Evolutionary conservation across 2,888 invertebrate species (phyloP).

Genomic region (Volucella bombylans): DNA sequence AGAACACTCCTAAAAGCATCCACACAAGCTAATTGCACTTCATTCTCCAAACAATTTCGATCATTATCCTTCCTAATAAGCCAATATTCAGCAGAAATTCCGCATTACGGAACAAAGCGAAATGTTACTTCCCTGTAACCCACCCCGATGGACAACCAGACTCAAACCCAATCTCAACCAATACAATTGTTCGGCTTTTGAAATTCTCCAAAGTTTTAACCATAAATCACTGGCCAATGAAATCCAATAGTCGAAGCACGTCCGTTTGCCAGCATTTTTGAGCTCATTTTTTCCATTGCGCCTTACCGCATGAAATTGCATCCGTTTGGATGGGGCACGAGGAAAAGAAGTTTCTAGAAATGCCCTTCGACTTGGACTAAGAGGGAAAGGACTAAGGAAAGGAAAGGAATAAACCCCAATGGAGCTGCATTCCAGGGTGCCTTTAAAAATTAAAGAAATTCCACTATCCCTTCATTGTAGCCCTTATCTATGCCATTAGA

Average conservation of each 20-base stretch:
- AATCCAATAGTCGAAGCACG: constrained; percentile 44
- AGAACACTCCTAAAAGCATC: neutral
- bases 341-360: constrained; percentile 45
- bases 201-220: constrained; percentile 42
- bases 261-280: constrained; percentile 28
- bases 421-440: constrained; percentile 40
- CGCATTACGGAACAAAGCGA: neutral
- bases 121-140: neutral
- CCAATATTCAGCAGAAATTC: constrained; percentile 16
- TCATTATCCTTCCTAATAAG: constrained; percentile 25
- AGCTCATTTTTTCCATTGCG: constrained; percentile 12
- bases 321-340: too few species aligned
- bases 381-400: constrained; percentile 5
- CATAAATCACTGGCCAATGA: constrained; percentile 65
- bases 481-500: constrained; percentile 42
- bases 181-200: constrained; percentile 15
- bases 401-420: too few species aligned
- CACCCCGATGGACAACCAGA: neutral
- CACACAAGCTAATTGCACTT: constrained; percentile 24
- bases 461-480: constrained; percentile 15
- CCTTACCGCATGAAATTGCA: neutral
- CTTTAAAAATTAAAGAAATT: constrained; percentile 51
- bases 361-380: constrained; percentile 14
- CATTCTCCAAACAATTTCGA: constrained; percentile 8
- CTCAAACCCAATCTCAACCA: neutral